Evolutionary conservation across 2,113 vertebrate genomes (phyloP).

Genomic region (Actinemys pallida): DNA sequence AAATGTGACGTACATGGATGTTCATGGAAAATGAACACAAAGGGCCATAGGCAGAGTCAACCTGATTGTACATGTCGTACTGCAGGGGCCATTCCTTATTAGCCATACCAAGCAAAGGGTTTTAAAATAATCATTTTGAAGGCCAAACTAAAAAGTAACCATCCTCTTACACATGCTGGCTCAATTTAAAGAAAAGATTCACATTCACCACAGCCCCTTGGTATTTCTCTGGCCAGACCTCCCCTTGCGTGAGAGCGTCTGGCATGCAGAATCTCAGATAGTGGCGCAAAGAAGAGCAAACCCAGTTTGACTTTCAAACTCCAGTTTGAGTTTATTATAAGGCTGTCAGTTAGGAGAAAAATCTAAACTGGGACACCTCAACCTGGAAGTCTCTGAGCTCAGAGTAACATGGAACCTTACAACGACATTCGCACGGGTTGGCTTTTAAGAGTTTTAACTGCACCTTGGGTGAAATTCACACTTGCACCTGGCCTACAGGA

Average conservation of each 20-base stretch:
- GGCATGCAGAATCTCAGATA: neutral
- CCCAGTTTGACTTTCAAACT: rapidly evolving
- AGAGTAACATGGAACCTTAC: neutral
- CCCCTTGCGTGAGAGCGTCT: neutral
- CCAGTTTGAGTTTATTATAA: constrained; percentile 30
- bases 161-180: neutral
- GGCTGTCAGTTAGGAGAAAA: rapidly evolving
- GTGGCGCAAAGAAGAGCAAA: rapidly evolving
- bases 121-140: neutral
- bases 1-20: neutral
- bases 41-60: neutral
- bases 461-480: neutral
- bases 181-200: neutral
- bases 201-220: rapidly evolving
- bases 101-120: neutral
- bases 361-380: rapidly evolving
- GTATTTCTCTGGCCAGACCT: rapidly evolving
- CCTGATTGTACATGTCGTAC: neutral
- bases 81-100: neutral
- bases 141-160: neutral
- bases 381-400: rapidly evolving
- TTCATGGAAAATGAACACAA: neutral
- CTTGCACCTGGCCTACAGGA: neutral
- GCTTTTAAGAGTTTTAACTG: neutral
- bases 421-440: neutral